phyloP scores from a whole-genome alignment of 2,113 vertebrate species.

The Elachura formosa region DNA sequence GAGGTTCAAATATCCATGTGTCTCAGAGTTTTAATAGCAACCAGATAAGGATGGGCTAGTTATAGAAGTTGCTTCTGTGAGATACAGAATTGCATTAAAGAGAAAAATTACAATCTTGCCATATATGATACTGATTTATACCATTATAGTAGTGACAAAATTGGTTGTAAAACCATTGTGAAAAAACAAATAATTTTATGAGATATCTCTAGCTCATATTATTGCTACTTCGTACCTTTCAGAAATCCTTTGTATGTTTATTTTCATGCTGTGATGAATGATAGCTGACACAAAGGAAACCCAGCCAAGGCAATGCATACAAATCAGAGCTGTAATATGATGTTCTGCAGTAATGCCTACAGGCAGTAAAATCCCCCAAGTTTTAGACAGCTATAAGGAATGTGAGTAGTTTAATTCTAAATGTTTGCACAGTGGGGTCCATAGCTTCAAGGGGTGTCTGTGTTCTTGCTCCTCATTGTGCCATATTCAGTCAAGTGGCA shows the following conservation, averaged over 20 bases:
- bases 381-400: not conserved
- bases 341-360: not conserved
- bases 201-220: not conserved
- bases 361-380: not conserved
- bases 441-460: not conserved
- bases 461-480: not conserved
- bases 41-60: not conserved
- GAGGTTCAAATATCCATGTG: not conserved
- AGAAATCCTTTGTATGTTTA: constrained; percentile 7
- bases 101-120: not conserved
- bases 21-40: not conserved
- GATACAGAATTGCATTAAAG: not conserved
- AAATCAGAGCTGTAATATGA: not conserved
- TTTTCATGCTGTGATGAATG: constrained; percentile 34
- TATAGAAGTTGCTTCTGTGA: not conserved
- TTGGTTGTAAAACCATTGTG: not conserved
- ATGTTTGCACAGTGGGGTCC: not conserved
- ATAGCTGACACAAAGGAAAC: constrained; percentile 1
- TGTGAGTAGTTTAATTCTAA: not conserved
- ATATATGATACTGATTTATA: not conserved
- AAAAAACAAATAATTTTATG: not conserved
- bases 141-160: not conserved
- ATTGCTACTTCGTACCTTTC: not conserved
- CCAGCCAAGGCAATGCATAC: not conserved
- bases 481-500: not conserved